These are phyloP conservation scores for Siniperca knerii DNA, from an alignment of 2,113 vertebrate genomes.

Conservation along the genomic window DNA sequence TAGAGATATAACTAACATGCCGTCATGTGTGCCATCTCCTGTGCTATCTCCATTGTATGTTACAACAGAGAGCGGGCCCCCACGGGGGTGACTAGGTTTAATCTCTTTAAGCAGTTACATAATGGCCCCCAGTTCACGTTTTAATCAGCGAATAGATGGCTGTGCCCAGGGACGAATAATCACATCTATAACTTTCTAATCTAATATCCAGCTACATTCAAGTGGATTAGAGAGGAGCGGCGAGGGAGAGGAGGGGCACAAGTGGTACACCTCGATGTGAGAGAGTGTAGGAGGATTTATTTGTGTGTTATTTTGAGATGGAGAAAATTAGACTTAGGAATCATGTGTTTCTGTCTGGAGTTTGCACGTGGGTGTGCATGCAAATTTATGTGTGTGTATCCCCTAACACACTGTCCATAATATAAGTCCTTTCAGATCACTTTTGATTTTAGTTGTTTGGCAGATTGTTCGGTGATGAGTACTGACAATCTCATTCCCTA, in stretches of 20 bases:
- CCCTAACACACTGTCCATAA: constrained; percentile 25
- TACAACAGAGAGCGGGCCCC: constrained; percentile 61
- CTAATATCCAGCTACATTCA: constrained; percentile 81
- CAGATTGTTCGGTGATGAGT: constrained; percentile 56
- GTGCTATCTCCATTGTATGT: constrained; percentile 55
- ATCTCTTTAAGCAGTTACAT: constrained; percentile 83
- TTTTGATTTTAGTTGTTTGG: constrained; percentile 65
- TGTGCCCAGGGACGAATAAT: constrained; percentile 80
- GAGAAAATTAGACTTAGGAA: constrained; percentile 57
- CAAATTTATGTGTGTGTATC: neutral
- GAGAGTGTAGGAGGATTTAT: constrained; percentile 63
- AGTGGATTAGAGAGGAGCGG: constrained; percentile 76
- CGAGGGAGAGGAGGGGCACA: constrained; percentile 60
- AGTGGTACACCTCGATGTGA: constrained; percentile 67
- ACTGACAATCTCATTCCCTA: constrained; percentile 76
- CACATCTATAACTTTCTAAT: constrained; percentile 84
- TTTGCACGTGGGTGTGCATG: neutral
- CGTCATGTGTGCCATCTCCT: constrained; percentile 38
- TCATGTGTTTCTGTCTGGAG: constrained; percentile 31
- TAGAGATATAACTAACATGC: constrained; percentile 25
- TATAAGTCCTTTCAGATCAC: constrained; percentile 69
- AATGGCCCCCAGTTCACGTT: constrained; percentile 78
- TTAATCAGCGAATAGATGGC: constrained; percentile 84
- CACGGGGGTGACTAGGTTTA: constrained; percentile 68
- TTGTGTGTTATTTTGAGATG: constrained; percentile 48